Evolutionary conservation across 1,140 invertebrate species (phyloP).

Genomic region (Drosophila setifemur): DNA sequence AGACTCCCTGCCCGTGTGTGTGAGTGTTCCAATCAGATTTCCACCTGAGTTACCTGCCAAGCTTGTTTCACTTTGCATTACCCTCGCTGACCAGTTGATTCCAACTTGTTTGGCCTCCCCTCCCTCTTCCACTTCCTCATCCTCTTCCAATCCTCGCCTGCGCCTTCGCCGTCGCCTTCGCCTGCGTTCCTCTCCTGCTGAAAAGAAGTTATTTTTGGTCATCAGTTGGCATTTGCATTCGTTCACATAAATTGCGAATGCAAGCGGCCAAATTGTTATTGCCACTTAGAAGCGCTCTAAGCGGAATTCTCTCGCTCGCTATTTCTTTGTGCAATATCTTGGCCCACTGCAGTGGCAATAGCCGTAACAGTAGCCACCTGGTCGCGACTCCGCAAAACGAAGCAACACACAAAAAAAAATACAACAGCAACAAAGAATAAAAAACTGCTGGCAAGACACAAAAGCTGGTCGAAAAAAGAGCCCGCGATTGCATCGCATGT

Average conservation of each 20-base stretch:
- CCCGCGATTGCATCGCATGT: slow-evolving; percentile 52
- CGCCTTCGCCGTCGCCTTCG: too few species aligned
- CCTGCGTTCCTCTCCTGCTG: too few species aligned
- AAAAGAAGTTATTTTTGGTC: slow-evolving; percentile 42
- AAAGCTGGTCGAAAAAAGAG: slow-evolving; percentile 28
- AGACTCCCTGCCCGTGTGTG: background rate
- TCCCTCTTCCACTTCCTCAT: too few species aligned
- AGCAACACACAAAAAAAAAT: too few species aligned
- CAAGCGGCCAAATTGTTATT: slow-evolving; percentile 72
- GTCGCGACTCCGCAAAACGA: slow-evolving; percentile 35
- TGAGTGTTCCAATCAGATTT: slow-evolving; percentile 24
- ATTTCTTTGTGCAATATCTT: slow-evolving; percentile 30
- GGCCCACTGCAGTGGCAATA: slow-evolving; percentile 26
- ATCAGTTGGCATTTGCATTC: slow-evolving; percentile 45
- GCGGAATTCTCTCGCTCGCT: slow-evolving; percentile 18
- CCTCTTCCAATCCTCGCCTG: too few species aligned
- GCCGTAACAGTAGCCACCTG: slow-evolving; percentile 49
- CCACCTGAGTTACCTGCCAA: slow-evolving; percentile 44
- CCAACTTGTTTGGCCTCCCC: slow-evolving; percentile 45
- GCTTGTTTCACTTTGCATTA: slow-evolving; percentile 52
- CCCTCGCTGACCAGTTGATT: slow-evolving; percentile 39
- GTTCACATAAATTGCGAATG: slow-evolving; percentile 57
- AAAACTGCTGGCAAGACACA: slow-evolving; percentile 59
- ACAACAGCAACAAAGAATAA: slow-evolving; percentile 12
- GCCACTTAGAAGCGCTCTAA: slow-evolving; percentile 61